Base-by-base conservation (phyloP, 2,888 invertebrate genomes). In the Galerucella calmariensis region DNA sequence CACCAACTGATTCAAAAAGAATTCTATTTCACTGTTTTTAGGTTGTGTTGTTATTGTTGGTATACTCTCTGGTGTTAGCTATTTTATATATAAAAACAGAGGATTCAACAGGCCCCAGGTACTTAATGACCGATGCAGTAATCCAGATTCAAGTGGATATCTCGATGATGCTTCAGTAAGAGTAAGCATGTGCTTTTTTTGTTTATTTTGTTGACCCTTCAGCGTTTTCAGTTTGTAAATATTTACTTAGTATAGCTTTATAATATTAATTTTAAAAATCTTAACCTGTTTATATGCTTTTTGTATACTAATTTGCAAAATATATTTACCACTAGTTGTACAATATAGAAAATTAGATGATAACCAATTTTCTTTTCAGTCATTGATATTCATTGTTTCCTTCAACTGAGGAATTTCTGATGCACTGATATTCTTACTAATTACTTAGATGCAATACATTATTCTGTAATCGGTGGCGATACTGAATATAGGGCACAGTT, bases 121-220 rank as follows among this genome's bases (percentile, higher is more conserved):
- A 75, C 88, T 95, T 79, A 94, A 93, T 82, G 94, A 94, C 85
- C 93, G 93, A 82, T 93, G 93, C 85, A 95, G 95, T 82, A 95
- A 95, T 86, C 94, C 94, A 10, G 95, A 95, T 85, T 95, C 95
- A 73, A 95, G 94, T 84, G 95, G 95, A 81, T 95, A 95, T 84
- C 92, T 95, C 79, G 95, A 95, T 86, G 95, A 95, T 87, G 94
- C 94, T 86, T 95, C 94, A 84, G 92, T 95, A 86, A 90, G 95
- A 89, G 95, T 95, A 89, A 90, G 92, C 89, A 84, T 79, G 80
- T 80, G 80, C 73, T 73, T 77, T 79, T 70, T 81, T 82, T 80
- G 77, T 73, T 72, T 73, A 59, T 80, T 77, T 79, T 77, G 74
- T 76, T 78, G 81, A 82, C 79, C 77, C 77, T 71, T 72, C 41